Percentiles rank a stretch among this genome's conserved stretches.
Conservation (phyloP, 2,113 vertebrate species). For the Australoheros scitulus region DNA sequence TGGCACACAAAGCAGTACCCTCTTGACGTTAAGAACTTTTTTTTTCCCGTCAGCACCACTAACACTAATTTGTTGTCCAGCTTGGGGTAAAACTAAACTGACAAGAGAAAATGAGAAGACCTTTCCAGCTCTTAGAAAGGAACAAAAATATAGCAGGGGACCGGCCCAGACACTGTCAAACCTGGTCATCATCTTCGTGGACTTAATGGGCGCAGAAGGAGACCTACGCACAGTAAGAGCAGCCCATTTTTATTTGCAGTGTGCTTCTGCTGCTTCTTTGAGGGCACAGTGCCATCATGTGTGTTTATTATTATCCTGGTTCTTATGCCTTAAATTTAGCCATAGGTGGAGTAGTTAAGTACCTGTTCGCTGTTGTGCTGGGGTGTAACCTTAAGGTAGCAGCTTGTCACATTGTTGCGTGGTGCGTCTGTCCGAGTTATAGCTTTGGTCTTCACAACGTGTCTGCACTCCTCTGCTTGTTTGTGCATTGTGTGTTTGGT, state of each 20-base stretch:
- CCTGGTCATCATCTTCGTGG: neutral
- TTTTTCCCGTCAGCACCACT: neutral
- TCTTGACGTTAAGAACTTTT: neutral
- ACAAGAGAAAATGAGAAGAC: fast-evolving
- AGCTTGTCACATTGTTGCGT: neutral
- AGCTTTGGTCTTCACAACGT: neutral
- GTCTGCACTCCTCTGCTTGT: neutral
- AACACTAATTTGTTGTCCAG: neutral
- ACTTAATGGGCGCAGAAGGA: neutral
- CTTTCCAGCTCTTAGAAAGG: neutral
- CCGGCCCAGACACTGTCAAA: fast-evolving
- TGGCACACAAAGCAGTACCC: neutral
- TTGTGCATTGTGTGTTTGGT: too few species aligned
- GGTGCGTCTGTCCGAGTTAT: neutral
- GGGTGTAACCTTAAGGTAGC: neutral
- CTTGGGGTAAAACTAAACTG: neutral
- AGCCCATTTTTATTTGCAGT: neutral
- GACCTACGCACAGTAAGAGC: neutral
- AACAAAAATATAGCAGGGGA: neutral
- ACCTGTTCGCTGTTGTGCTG: neutral
- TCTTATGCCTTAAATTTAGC: neutral
- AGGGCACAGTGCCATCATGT: neutral
- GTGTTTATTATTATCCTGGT: neutral
- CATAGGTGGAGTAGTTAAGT: neutral
- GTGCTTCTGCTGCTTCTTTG: neutral